A percentile compares a stretch with the other conserved stretches of the same genome.
These are phyloP conservation scores for Conus ventricosus DNA, from an alignment of 1,140 invertebrate species.

Conservation along the genomic window DNA sequence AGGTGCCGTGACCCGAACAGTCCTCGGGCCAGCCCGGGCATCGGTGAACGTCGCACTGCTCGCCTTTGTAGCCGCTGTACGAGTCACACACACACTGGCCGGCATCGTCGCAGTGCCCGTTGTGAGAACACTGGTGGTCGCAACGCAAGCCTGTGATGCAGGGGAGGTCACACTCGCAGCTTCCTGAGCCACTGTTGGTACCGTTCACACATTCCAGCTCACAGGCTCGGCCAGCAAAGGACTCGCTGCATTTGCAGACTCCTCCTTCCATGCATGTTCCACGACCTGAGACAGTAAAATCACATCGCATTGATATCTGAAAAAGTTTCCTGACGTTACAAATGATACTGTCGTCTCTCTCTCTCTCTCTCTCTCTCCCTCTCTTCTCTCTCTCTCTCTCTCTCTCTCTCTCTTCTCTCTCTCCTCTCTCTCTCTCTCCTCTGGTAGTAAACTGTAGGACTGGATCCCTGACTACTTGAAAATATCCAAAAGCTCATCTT, in stretches of 20 bases:
- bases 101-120: slow-evolving; percentile 45
- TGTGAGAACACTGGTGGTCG: slow-evolving; percentile 48
- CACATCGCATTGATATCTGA: too few species aligned
- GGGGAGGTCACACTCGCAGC: slow-evolving; percentile 51
- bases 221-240: slow-evolving; percentile 60
- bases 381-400: too few species aligned
- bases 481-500: too few species aligned
- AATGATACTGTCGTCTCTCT: too few species aligned
- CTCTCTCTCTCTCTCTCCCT: too few species aligned
- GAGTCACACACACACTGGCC: slow-evolving; percentile 47
- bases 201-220: slow-evolving; percentile 59
- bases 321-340: too few species aligned
- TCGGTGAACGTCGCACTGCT: slow-evolving; percentile 53
- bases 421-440: too few species aligned
- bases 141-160: slow-evolving; percentile 56
- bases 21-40: slow-evolving; percentile 56
- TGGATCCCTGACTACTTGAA: too few species aligned
- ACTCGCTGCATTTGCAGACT: slow-evolving; percentile 45
- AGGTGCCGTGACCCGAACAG: slow-evolving; percentile 55
- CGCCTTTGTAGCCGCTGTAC: slow-evolving; percentile 45
- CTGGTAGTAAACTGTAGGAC: too few species aligned
- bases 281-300: slow-evolving; percentile 19
- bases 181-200: slow-evolving; percentile 28
- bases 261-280: slow-evolving; percentile 44
- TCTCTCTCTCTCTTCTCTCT: too few species aligned